These are phyloP conservation scores for Torymus tubicola DNA, from an alignment of 2,888 invertebrate species.

Conservation along the genomic window DNA sequence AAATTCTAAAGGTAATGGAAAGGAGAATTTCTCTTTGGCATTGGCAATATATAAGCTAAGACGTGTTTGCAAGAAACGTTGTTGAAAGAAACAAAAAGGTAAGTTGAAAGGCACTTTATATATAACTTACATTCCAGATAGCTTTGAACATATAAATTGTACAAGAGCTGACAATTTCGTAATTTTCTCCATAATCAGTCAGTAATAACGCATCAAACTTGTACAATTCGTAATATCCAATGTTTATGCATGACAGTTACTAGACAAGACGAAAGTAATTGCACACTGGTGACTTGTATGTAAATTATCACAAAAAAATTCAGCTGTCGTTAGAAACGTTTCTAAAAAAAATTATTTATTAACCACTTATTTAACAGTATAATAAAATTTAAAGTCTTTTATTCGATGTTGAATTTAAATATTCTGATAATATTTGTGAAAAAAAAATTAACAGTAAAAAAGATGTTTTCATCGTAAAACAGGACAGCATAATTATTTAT, in stretches of 20 bases:
- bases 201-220: conserved; percentile 33
- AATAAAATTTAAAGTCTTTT: background rate
- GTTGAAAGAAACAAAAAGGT: background rate
- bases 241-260: conserved; percentile 51
- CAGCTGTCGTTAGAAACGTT: conserved; percentile 20
- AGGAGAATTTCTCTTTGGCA: too few relatives aligned
- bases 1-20: too few relatives aligned
- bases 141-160: conserved; percentile 33
- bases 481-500: too few relatives aligned
- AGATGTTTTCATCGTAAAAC: too few relatives aligned
- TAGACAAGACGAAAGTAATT: conserved; percentile 20
- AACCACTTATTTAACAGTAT: background rate
- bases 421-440: too few relatives aligned
- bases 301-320: conserved; percentile 22
- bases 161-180: conserved; percentile 27
- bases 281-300: conserved; percentile 1
- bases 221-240: conserved; percentile 39
- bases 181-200: conserved; percentile 17
- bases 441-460: too few relatives aligned
- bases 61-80: too few relatives aligned
- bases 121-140: background rate
- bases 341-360: conserved; percentile 22
- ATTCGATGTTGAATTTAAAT: background rate
- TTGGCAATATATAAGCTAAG: too few relatives aligned
- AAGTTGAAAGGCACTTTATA: background rate